These are phyloP conservation scores for Lingula anatina DNA, from an alignment of 2,888 invertebrate species.

Conservation along the genomic window DNA sequence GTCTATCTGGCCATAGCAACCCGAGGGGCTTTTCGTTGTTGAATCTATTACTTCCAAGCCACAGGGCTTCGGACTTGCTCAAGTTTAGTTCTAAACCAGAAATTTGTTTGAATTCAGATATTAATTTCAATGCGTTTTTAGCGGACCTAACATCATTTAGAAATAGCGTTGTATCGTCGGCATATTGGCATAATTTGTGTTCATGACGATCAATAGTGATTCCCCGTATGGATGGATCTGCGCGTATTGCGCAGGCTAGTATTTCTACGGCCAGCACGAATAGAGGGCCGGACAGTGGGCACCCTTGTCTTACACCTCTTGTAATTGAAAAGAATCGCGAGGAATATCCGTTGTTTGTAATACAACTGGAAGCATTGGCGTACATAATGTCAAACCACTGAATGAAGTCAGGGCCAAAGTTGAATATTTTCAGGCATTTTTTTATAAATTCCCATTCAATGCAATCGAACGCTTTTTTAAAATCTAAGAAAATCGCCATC, in stretches of 20 bases:
- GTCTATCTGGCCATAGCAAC: too few relatives aligned
- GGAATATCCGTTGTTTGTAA: conserved; percentile 3
- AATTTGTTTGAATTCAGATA: not conserved
- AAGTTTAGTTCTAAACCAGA: conserved; percentile 4
- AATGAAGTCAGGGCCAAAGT: conserved; percentile 1
- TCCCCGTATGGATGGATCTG: too few relatives aligned
- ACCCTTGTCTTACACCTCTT: conserved; percentile 1
- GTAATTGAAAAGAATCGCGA: not conserved
- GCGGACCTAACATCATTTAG: not conserved
- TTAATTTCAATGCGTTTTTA: not conserved
- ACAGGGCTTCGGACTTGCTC: not conserved
- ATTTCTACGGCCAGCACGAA: conserved; percentile 1
- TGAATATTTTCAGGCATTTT: not conserved
- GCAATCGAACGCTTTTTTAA: conserved; percentile 4
- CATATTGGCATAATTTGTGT: not conserved
- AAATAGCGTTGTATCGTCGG: conserved; percentile 5
- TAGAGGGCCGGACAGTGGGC: not conserved
- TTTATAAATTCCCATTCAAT: conserved; percentile 1
- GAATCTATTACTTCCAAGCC: not conserved
- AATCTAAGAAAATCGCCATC: conserved; percentile 2
- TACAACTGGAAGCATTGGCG: not conserved
- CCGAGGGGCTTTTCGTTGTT: too few relatives aligned
- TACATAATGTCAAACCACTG: conserved; percentile 3
- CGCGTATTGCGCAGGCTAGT: not conserved
- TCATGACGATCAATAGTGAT: too few relatives aligned